Evolutionary conservation across 64 coral and sea anemone species (phyloP), one percentile per base, ranked within the genome.

Genomic region (Actinia equina): DNA sequence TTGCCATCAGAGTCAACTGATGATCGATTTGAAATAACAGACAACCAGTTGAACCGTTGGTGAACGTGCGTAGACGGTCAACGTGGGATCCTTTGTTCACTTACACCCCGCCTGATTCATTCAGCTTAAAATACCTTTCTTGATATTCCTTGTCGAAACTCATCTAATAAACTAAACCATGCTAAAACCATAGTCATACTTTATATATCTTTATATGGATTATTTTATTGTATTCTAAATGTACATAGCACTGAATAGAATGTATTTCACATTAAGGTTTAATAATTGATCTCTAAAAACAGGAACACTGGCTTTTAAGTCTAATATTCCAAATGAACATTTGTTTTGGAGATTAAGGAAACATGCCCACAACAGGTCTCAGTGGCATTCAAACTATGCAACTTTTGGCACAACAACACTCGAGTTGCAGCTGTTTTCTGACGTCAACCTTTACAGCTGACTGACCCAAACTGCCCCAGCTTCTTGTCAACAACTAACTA

Each of bases 341-440:
- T 71, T 74, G 62, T 65, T 65, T 65, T 23, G 62, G 62, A 65
- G 62, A 65, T 65, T 22, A 65, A 65, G 20, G n/a, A 65, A 20
- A 20, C 62, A 65, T 41, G 25, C 6, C 69, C 69, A 41, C 69
- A 74, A 42, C 69, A 74, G 69, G 69, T 74, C 26, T 9, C 12
- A 7, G 27, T 16, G 69, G 69, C 26, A 74, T 74, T 74, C 69
- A 30, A 74, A 74, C n/a, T 74, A 74, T 74, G 69, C 26, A 26
- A 74, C 62, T 65, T 42, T 74, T 30, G 23, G 69, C 69, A 74
- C 37, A 74, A 74, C 69, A 74, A 74, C 69, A 74, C 69, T 74
- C n/a, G 69, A 74, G 69, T 74, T 41, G 69, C 69, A 74, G 69
- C 69, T 74, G 69, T 74, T 74, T 23, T 14, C 27, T 74, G 69